Conservation (phyloP, 2,888 invertebrate species). For the Acleris cristana region DNA sequence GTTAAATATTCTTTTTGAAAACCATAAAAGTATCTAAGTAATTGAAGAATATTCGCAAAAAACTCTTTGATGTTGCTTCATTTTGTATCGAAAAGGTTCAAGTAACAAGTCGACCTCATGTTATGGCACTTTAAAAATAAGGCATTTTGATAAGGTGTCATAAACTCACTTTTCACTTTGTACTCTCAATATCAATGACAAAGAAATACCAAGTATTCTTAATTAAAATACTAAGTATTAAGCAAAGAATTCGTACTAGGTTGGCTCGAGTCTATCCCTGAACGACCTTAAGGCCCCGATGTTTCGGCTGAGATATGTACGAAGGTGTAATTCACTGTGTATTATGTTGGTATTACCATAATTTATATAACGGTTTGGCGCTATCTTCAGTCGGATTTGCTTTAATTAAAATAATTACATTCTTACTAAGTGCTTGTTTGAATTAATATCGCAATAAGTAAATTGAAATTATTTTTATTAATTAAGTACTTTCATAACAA, state of each 20-base stretch:
- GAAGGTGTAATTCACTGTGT: slow-evolving; percentile 24
- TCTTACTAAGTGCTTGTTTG: not conserved
- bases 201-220: too few species aligned
- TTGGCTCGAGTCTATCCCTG: not conserved
- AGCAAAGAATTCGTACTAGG: not conserved
- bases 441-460: not conserved
- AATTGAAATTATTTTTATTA: not conserved
- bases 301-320: slow-evolving; percentile 21
- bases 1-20: too few species aligned
- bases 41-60: too few species aligned
- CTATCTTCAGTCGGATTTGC: slow-evolving; percentile 12
- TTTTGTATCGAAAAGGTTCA: too few species aligned
- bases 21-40: too few species aligned
- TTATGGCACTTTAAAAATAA: too few species aligned
- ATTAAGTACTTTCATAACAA: too few species aligned
- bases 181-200: too few species aligned
- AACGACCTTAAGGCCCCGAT: slow-evolving; percentile 28
- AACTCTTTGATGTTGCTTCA: too few species aligned
- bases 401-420: slow-evolving; percentile 22
- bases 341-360: slow-evolving; percentile 27
- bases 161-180: too few species aligned
- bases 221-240: not conserved
- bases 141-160: too few species aligned
- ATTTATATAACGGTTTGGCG: slow-evolving; percentile 24
- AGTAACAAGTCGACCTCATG: too few species aligned